Evolutionary conservation across 2,888 invertebrate species (phyloP), one percentile per base, ranked within the genome.

Genomic region (Galerucella pusilla): DNA sequence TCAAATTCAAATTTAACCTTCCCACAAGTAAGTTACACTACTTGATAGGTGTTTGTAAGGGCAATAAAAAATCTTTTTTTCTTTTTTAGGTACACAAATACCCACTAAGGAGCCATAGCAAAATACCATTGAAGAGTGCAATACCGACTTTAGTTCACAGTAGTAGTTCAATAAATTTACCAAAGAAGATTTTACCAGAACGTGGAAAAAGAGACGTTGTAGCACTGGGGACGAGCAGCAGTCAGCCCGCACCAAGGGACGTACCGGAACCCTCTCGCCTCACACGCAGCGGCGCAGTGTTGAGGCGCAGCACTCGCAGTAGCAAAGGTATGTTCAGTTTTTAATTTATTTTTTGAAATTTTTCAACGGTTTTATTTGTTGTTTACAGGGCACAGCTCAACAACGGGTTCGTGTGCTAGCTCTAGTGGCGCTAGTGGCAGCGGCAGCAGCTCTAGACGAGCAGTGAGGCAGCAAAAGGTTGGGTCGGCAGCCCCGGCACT

Each of bases 341-440:
- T 7, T 57, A 14, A 20, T 45, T 54, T 25, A 46, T 16, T 42
- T 12, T 14, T 10, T 16, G 35, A 16, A n/a, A 11, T 35, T 64
- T 45, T 45, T 45, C 16, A 35, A 45, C 35, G 7, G 7, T 42
- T 64, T 20, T 16, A 9, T 52, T 71, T 68, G 45, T 69, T 76
- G 57, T 20, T 79, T 80, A 16, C 75, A 87, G 87, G 86, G 85
- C 87, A 87, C 85, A 85, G 85, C 85, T 83, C 86, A 86, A 86
- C 84, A 90, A 93, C 91, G 91, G 91, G 91, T 91, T 92, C 91
- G 88, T 92, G 92, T 88, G 92, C 91, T 84, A 92, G 91, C 85
- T 87, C 88, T 76, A 87, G 88, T 89, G 85, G 88, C 28, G 74
- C 72, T 66, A 72, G 75, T 80, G 85, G 89, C 82, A 90, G 86